phyloP scores from a whole-genome alignment of 2,797 vertebrate species.

The Enteromius treurensis region DNA sequence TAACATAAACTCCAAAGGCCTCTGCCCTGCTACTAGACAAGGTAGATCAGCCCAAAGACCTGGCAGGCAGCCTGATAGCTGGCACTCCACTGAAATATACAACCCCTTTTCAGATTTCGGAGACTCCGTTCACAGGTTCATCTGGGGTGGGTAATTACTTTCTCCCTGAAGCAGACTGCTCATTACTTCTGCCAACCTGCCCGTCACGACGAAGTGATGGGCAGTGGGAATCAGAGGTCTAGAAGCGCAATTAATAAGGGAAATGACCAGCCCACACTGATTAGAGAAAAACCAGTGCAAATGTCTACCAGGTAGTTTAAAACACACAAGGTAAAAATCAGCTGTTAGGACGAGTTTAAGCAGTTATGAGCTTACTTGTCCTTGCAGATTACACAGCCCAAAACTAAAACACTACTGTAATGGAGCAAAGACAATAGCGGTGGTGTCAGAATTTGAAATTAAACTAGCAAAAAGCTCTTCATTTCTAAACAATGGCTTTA shows the following conservation, averaged over 20 bases:
- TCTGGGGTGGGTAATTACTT: conserved; percentile 64
- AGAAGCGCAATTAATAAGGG: conserved; percentile 63
- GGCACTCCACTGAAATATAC: conserved; percentile 26
- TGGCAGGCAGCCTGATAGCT: conserved; percentile 41
- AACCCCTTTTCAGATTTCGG: conserved; percentile 49
- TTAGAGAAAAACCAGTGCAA: conserved; percentile 62
- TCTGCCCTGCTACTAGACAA: conserved; percentile 11
- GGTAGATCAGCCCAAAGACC: background rate
- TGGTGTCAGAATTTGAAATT: conserved; percentile 14
- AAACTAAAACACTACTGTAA: conserved; percentile 4
- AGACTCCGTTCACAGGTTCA: conserved; percentile 62
- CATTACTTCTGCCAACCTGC: conserved; percentile 66
- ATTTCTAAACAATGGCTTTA: background rate
- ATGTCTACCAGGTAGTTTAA: conserved; percentile 45
- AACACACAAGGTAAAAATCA: conserved; percentile 5
- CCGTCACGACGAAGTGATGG: conserved; percentile 53
- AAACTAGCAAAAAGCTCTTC: conserved; percentile 10
- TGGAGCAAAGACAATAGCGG: background rate
- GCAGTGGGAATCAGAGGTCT: conserved; percentile 61
- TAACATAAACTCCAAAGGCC: background rate
- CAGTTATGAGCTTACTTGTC: background rate
- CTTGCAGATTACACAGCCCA: background rate
- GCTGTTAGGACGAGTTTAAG: background rate
- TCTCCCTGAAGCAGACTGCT: conserved; percentile 58
- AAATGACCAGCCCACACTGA: conserved; percentile 60